Base-by-base conservation (phyloP, 2,113 vertebrate species). In the Elephantulus edwardii region DNA sequence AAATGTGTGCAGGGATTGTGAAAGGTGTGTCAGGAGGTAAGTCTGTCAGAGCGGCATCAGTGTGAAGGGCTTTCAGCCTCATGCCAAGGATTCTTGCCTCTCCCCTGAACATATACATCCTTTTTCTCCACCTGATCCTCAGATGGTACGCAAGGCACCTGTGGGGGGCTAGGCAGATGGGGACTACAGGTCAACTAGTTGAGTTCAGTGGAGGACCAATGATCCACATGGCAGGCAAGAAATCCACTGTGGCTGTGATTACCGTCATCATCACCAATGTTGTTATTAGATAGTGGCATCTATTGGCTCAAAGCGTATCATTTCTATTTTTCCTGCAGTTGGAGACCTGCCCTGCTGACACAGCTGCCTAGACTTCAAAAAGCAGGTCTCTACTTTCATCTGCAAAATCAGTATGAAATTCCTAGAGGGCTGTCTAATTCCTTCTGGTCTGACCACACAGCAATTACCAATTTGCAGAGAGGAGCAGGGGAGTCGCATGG, bases 321-420 rank as follows among this genome's bases (percentile, higher is more conserved):
- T 46, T 86, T 85, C 72, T 84, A 84, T 88, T 86, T 87, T 90
- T 83, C 64, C 88, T 93, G 68, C 81, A 89, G 79, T 87, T 84
- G 64, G 84, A 92, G 95, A 89, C 89, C 87, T 95, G 94, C 85
- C 71, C 92, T 96, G 94, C 95, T 93, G 96, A 96, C 90, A 92
- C 93, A 91, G 95, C 95, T 92, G 88, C 93, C 90, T 86, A 8
- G 76, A 95, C 88, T 95, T 96, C 94, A 96, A 96, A 96, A 62
- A 84, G 76, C 91, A 90, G 90, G 88, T 75, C 94, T 91, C 86
- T 79, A 83, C 93, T 93, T 94, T 94, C 93, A 94, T 95, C 91
- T 92, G 95, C 90, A 96, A 92, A 95, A 96, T 94, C 90, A 90
- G 93, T 93, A 96, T 92, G 91, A 95, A 96, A 95, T 96, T 96